Conservation (phyloP, 1,140 invertebrate genomes). For the Lanistes nyassanus region DNA sequence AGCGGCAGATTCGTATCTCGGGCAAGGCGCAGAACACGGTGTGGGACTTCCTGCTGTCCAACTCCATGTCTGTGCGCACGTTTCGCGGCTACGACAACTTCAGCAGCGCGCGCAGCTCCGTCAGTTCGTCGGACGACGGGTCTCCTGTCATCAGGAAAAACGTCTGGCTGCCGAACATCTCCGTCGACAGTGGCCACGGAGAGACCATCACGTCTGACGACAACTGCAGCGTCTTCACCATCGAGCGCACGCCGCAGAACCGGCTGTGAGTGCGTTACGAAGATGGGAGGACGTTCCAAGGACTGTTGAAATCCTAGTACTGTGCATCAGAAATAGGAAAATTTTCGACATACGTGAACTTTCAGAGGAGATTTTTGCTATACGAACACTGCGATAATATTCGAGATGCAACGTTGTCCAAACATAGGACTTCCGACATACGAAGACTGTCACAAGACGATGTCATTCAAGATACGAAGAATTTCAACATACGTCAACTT, state of each 20-base stretch:
- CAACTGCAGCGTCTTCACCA: constrained; percentile 24
- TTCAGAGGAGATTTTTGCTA: too few relatives aligned
- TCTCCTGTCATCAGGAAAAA: constrained; percentile 10
- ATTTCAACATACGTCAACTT: too few relatives aligned
- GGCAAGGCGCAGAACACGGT: constrained; percentile 14
- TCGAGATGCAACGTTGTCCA: too few relatives aligned
- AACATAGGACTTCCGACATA: too few relatives aligned
- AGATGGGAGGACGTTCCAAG: too few relatives aligned
- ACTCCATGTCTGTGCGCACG: constrained; percentile 23
- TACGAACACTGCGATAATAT: too few relatives aligned
- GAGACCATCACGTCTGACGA: constrained; percentile 21
- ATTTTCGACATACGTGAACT: too few relatives aligned
- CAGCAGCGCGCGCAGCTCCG: constrained; percentile 2
- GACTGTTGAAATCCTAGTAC: too few relatives aligned
- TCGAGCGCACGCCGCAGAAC: background rate
- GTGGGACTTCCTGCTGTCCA: constrained; percentile 26
- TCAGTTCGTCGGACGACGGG: background rate
- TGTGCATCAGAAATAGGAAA: too few relatives aligned
- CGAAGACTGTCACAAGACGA: too few relatives aligned
- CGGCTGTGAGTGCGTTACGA: too few relatives aligned
- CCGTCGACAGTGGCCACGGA: constrained; percentile 22
- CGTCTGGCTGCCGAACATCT: constrained; percentile 24
- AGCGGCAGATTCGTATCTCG: constrained; percentile 16
- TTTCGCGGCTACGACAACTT: constrained; percentile 30
- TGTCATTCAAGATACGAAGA: too few relatives aligned